Percentiles rank a stretch among this genome's conserved stretches.
Evolutionary conservation across 1,140 invertebrate species (phyloP).

Genomic region (Papilio xuthus): DNA sequence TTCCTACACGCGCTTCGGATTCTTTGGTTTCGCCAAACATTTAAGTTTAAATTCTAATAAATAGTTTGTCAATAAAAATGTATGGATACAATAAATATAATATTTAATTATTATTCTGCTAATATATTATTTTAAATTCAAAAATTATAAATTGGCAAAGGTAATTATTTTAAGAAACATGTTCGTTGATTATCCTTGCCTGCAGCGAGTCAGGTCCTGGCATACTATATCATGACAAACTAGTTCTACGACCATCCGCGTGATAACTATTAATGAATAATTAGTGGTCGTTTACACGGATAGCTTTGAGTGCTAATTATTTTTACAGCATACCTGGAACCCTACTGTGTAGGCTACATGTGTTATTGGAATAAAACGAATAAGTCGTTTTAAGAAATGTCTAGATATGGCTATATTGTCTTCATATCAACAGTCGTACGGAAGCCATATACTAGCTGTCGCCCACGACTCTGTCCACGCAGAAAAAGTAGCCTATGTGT

Average conservation of each 20-base stretch:
- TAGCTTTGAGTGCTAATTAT: constrained; percentile 7
- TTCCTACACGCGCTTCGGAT: too few relatives aligned
- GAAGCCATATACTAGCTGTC: too few relatives aligned
- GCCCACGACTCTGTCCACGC: too few relatives aligned
- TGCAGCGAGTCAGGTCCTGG: not conserved
- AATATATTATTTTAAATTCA: not conserved
- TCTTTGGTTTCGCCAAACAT: too few relatives aligned
- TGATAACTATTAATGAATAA: constrained; percentile 5
- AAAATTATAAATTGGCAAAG: not conserved
- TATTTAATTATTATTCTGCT: too few relatives aligned
- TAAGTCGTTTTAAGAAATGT: not conserved
- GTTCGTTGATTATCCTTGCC: not conserved
- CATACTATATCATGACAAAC: not conserved
- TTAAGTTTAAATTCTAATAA: too few relatives aligned
- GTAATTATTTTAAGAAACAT: not conserved
- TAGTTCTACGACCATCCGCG: not conserved
- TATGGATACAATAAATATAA: too few relatives aligned
- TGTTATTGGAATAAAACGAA: not conserved
- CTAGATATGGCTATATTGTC: not conserved
- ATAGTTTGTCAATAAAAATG: too few relatives aligned
- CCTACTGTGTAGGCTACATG: not conserved
- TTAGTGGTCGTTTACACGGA: not conserved
- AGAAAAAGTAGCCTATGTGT: too few relatives aligned
- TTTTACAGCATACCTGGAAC: constrained; percentile 7
- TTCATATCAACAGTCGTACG: not conserved